Evolutionary conservation across 2,113 vertebrate species (phyloP).

Genomic region (Channa maculata): DNA sequence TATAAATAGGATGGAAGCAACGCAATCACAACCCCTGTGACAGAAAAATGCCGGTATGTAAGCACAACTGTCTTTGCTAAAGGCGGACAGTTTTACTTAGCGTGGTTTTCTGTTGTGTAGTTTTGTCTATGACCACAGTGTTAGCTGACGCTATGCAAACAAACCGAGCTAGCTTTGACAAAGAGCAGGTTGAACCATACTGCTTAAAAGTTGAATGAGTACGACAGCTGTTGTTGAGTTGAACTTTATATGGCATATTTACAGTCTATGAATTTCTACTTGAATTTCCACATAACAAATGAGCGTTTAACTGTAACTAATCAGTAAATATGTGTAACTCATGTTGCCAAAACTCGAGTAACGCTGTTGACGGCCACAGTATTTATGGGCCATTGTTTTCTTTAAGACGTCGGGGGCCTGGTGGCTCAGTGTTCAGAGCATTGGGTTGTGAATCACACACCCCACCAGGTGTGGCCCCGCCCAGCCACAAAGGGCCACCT

Average conservation of each 20-base stretch:
- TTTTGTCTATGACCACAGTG: constrained; percentile 9
- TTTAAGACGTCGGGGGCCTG: no score
- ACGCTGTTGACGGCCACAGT: background rate
- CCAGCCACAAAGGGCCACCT: no score
- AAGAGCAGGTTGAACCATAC: constrained; percentile 21
- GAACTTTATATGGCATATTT: no score
- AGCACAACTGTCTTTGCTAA: background rate
- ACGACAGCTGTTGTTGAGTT: background rate
- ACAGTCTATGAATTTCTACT: no score
- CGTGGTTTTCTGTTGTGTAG: background rate
- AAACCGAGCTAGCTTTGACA: constrained; percentile 44
- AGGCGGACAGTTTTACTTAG: background rate
- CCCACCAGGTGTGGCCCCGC: no score
- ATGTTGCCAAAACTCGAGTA: background rate
- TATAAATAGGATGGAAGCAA: constrained; percentile 4
- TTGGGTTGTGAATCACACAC: no score
- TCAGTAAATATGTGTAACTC: no score
- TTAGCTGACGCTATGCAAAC: constrained; percentile 43
- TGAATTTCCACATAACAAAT: background rate
- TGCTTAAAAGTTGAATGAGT: background rate
- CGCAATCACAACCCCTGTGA: background rate
- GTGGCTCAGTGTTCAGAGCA: no score
- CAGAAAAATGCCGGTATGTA: constrained; percentile 1
- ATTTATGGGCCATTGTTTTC: background rate
- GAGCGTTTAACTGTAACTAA: no score